A percentile compares a stretch with the other conserved stretches of the same genome.
Evolutionary conservation across 2,113 vertebrate genomes (phyloP).

Genomic region (Eulemur macaco): DNA sequence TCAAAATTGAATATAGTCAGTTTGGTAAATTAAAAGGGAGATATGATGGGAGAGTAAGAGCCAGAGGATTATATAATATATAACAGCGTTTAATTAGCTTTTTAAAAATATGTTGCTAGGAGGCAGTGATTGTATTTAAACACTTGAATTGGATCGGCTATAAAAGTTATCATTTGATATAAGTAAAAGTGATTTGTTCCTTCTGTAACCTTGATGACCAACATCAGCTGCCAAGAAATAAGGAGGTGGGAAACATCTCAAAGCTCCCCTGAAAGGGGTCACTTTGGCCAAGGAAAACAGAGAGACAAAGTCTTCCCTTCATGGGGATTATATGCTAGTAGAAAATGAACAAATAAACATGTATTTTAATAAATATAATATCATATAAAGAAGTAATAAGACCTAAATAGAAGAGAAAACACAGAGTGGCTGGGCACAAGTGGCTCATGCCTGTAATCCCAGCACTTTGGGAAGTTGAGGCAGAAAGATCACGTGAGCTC

Average conservation of each 20-base stretch:
- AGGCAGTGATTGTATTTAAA: not conserved
- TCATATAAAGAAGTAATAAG: not conserved
- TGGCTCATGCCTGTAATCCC: no score
- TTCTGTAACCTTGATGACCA: not conserved
- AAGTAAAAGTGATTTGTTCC: not conserved
- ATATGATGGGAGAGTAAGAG: not conserved
- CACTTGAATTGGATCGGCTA: not conserved
- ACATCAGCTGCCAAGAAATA: not conserved
- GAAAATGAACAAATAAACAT: not conserved
- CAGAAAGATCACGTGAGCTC: no score
- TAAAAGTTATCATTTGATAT: not conserved
- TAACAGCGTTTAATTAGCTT: not conserved
- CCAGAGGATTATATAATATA: not conserved
- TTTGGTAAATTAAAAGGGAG: slow-evolving; percentile 28
- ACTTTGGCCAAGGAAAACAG: not conserved
- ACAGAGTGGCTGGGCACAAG: no score
- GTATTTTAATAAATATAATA: not conserved
- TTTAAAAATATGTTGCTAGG: not conserved
- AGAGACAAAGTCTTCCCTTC: not conserved
- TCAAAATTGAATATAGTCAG: not conserved
- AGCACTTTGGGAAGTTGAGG: no score
- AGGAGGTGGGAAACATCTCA: not conserved
- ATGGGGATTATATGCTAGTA: not conserved
- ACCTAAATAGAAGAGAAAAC: not conserved
- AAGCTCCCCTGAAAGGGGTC: not conserved